phyloP scores from a whole-genome alignment of 2,888 invertebrate genomes.

The Trissolcus brochymenae region DNA sequence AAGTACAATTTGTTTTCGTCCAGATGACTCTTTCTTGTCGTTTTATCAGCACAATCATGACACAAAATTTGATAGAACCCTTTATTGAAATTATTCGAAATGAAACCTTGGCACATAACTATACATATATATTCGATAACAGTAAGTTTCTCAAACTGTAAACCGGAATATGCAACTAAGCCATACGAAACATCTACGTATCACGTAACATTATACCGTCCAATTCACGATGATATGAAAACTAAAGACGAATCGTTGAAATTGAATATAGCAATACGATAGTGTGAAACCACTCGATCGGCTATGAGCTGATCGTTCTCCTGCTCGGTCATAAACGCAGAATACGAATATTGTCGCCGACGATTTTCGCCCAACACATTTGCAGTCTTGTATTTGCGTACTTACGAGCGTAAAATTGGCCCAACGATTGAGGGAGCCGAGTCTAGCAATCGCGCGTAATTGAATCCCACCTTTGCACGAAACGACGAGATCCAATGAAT shows the following conservation, averaged over 20 bases:
- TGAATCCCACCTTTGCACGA: constrained; percentile 72
- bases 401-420: constrained; percentile 75
- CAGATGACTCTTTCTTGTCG: too few relatives aligned
- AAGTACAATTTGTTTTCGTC: not conserved
- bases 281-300: constrained; percentile 52
- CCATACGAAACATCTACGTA: constrained; percentile 20
- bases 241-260: constrained; percentile 53
- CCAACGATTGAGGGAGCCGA: constrained; percentile 68
- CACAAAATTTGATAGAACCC: not conserved
- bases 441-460: constrained; percentile 73
- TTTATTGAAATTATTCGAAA: too few relatives aligned
- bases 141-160: constrained; percentile 47
- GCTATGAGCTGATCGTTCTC: constrained; percentile 34
- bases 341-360: constrained; percentile 31
- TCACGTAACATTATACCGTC: constrained; percentile 46
- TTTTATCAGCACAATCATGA: not conserved
- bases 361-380: constrained; percentile 4
- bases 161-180: constrained; percentile 23
- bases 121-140: constrained; percentile 25
- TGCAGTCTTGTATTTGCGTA: constrained; percentile 70
- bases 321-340: constrained; percentile 46
- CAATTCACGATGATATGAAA: constrained; percentile 52
- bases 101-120: not conserved
- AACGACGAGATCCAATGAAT: constrained; percentile 69
- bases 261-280: constrained; percentile 47